phyloP scores from a whole-genome alignment of 2,797 vertebrate species.

The Eulemur mongoz region DNA sequence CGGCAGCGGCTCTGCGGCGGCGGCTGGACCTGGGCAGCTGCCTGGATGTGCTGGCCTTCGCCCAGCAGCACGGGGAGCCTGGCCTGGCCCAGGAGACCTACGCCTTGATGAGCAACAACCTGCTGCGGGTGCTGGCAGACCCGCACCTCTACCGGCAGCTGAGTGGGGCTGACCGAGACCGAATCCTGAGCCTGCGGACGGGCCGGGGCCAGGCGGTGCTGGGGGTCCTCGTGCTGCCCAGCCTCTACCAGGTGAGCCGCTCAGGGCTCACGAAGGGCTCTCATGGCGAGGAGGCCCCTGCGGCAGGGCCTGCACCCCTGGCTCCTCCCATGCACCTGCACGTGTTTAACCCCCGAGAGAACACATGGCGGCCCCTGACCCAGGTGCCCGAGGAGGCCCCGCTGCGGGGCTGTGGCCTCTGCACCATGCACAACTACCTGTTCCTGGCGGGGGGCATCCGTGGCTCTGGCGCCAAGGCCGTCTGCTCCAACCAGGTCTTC shows the following conservation, averaged over 20 bases:
- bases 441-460: slow-evolving; percentile 81
- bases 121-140: slow-evolving; percentile 76
- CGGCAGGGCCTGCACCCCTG: accelerated
- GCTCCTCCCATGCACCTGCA: slow-evolving; percentile 45
- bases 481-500: slow-evolving; percentile 75
- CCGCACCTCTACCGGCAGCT: slow-evolving; percentile 72
- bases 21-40: slow-evolving; percentile 71
- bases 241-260: slow-evolving; percentile 57
- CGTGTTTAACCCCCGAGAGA: slow-evolving; percentile 59
- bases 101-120: slow-evolving; percentile 76
- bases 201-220: slow-evolving; percentile 61
- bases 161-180: slow-evolving; percentile 67
- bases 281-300: background rate
- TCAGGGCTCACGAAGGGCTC: background rate
- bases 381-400: slow-evolving; percentile 62
- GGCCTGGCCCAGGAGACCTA: slow-evolving; percentile 71
- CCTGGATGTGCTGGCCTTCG: slow-evolving; percentile 72
- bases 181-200: slow-evolving; percentile 59
- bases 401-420: slow-evolving; percentile 70
- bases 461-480: slow-evolving; percentile 50
- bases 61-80: slow-evolving; percentile 59
- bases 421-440: slow-evolving; percentile 81
- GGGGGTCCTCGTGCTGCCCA: slow-evolving; percentile 69
- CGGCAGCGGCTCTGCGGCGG: background rate
- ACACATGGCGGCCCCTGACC: slow-evolving; percentile 67